A percentile compares a stretch with the other conserved stretches of the same genome.
Evolutionary conservation across 1,140 invertebrate genomes (phyloP).

Genomic region (Aphidius ervi): DNA sequence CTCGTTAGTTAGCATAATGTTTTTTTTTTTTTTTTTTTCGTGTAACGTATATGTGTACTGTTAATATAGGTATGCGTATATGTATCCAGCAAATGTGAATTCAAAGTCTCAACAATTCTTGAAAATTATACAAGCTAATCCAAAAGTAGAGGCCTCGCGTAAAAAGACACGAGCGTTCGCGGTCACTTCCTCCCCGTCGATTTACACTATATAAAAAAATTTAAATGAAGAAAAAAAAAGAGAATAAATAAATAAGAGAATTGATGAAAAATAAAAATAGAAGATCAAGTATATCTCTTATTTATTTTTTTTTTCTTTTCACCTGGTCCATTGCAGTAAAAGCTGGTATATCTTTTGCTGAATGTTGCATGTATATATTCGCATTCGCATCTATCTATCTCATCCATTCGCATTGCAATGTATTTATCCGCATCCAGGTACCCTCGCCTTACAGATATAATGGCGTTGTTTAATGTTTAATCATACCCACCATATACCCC

Average conservation of each 20-base stretch:
- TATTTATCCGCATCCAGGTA: too few species aligned
- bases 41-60: conserved; percentile 4
- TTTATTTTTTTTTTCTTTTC: too few species aligned
- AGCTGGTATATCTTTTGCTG: conserved; percentile 4
- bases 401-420: conserved; percentile 18
- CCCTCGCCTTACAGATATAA: conserved; percentile 28
- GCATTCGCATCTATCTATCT: not conserved
- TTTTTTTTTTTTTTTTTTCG: too few species aligned
- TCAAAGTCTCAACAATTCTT: conserved; percentile 15
- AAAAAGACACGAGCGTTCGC: conserved; percentile 50
- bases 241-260: too few species aligned
- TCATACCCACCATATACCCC: conserved; percentile 44
- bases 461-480: conserved; percentile 55
- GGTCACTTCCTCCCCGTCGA: conserved; percentile 33
- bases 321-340: too few species aligned
- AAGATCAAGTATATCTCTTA: too few species aligned
- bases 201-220: not conserved
- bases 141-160: conserved; percentile 38
- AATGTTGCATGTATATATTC: not conserved
- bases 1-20: conserved; percentile 37
- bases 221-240: too few species aligned
- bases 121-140: conserved; percentile 45
- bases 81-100: conserved; percentile 4
- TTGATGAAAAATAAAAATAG: too few species aligned
- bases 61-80: not conserved